A percentile compares a stretch with the other conserved stretches of the same genome.
These are phyloP conservation scores for Sinonovacula constricta DNA, from an alignment of 1,140 invertebrate species.

Conservation along the genomic window DNA sequence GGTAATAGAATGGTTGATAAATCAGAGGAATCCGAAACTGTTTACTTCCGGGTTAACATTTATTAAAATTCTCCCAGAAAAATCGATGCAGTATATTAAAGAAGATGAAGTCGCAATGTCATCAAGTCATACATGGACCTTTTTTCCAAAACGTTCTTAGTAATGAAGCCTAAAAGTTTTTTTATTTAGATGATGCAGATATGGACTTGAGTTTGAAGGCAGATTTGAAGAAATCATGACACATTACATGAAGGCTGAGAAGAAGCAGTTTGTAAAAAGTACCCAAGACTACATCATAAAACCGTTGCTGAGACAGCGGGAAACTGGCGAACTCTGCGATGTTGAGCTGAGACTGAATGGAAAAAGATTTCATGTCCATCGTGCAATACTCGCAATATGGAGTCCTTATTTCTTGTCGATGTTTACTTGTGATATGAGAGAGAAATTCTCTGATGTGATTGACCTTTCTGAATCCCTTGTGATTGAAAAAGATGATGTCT, in stretches of 20 bases:
- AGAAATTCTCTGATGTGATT: constrained; percentile 83
- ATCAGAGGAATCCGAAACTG: too few relatives aligned
- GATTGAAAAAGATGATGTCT: constrained; percentile 83
- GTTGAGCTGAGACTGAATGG: constrained; percentile 69
- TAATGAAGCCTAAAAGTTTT: too few relatives aligned
- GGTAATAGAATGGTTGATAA: too few relatives aligned
- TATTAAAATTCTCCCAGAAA: too few relatives aligned
- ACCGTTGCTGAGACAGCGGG: constrained; percentile 68
- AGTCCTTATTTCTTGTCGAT: constrained; percentile 76
- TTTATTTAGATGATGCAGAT: too few relatives aligned
- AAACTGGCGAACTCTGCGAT: constrained; percentile 76
- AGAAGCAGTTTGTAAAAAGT: constrained; percentile 70
- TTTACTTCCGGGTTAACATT: too few relatives aligned
- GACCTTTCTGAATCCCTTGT: constrained; percentile 81
- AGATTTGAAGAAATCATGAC: too few relatives aligned
- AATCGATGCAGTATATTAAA: too few relatives aligned
- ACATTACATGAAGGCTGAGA: constrained; percentile 72
- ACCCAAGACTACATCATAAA: constrained; percentile 70
- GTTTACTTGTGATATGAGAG: constrained; percentile 77
- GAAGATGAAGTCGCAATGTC: too few relatives aligned
- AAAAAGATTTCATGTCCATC: constrained; percentile 65
- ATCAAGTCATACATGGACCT: too few relatives aligned
- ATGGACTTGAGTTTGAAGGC: too few relatives aligned
- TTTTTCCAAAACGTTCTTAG: too few relatives aligned
- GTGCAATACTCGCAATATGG: constrained; percentile 72